Conservation (phyloP, 2,113 vertebrate genomes). For the Noturus placidus region DNA sequence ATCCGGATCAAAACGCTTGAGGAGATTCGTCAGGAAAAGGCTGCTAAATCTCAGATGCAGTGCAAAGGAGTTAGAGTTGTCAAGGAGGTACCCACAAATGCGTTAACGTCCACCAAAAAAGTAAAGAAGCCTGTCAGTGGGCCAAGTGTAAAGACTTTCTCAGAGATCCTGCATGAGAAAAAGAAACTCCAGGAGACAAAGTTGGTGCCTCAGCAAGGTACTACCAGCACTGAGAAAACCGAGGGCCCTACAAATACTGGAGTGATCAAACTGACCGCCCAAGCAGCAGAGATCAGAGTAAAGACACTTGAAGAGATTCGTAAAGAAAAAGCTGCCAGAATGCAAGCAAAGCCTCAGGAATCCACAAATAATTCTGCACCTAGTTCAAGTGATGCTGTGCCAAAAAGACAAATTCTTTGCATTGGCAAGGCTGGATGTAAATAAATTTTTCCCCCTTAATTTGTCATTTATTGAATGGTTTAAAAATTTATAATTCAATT, state of each 20-base stretch:
- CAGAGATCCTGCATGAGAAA: slow-evolving; percentile 77
- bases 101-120: slow-evolving; percentile 49
- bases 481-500: neutral
- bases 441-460: slow-evolving; percentile 4
- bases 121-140: slow-evolving; percentile 49
- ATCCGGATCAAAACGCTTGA: slow-evolving; percentile 89
- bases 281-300: slow-evolving; percentile 69
- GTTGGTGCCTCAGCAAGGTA: slow-evolving; percentile 56
- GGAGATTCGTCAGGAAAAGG: slow-evolving; percentile 88
- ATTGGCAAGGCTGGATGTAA: slow-evolving; percentile 64
- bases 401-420: slow-evolving; percentile 63
- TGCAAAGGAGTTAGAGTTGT: slow-evolving; percentile 21
- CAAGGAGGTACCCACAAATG: slow-evolving; percentile 47
- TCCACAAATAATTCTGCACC: slow-evolving; percentile 38
- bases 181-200: slow-evolving; percentile 74
- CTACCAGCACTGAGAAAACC: slow-evolving; percentile 13
- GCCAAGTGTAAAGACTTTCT: slow-evolving; percentile 69
- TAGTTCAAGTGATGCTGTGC: slow-evolving; percentile 30
- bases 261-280: slow-evolving; percentile 31
- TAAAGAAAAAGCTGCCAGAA: slow-evolving; percentile 82
- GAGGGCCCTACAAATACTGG: slow-evolving; percentile 18
- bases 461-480: neutral
- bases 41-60: slow-evolving; percentile 69
- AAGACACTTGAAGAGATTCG: slow-evolving; percentile 94
- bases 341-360: slow-evolving; percentile 63